Evolutionary conservation across 2,888 invertebrate species (phyloP), one percentile per base, ranked within the genome.

Genomic region (Netelia virgata): DNA sequence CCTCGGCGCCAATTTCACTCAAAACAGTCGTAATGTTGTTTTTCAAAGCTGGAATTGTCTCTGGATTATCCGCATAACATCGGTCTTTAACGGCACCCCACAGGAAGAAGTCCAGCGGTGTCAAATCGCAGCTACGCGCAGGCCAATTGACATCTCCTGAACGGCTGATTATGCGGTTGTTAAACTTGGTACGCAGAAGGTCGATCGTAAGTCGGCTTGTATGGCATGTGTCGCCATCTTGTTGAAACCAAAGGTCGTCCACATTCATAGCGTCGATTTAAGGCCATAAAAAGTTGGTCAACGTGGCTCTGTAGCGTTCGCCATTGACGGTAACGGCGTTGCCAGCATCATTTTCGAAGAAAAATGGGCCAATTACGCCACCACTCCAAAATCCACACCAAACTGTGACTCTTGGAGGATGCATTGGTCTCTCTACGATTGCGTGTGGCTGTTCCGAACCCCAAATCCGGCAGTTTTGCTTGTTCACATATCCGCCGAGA

Each of bases 341-440:
- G 36, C 90, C 90, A 86, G 20, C 89, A 47, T 90, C 89, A 82
- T 92, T 88, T 91, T 92, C 87, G 63, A 87, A 89, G 74, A 92
- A 91, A 75, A 89, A 91, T 61, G 91, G 92, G 55, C 90, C 91
- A 85, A 93, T 92, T 76, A 92, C 88, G 84, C 91, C 91, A 78
- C 89, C 90, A 88, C 88, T 86, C 89, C 89, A 92, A 84, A 93
- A 91, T 84, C 90, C 91, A 87, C 93, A 90, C 90, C 93, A 93
- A 90, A 91, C 91, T 86, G 91, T 92, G 47, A 89, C 86, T 88
- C 87, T 89, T 89, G 89, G 85, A 84, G 91, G 90, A 89, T 91
- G 89, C 87, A 92, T 86, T 23, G 23, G 89, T 85, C 85, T 87
- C 79, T 92, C 89, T 50, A 86, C 63, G 87, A 89, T 86, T 75